Conservation (phyloP, 2,888 invertebrate genomes). For the Tiliacea citrago region DNA sequence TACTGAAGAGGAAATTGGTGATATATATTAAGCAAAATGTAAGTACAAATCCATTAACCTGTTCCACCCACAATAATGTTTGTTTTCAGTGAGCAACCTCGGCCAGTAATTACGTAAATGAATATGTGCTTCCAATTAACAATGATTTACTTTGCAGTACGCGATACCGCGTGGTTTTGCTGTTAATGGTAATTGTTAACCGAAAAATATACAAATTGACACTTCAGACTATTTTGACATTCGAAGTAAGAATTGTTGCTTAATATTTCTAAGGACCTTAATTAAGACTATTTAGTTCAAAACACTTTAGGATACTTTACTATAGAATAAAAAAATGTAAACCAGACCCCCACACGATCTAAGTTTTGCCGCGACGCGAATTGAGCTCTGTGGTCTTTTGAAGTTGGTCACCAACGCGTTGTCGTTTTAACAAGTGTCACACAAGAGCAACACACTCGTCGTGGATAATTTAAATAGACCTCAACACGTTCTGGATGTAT, state of each 20-base stretch:
- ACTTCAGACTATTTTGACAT: neutral
- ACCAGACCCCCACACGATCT: conserved; percentile 1
- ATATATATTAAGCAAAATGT: conserved; percentile 85
- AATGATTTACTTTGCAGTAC: conserved; percentile 48
- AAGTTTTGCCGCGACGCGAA: neutral
- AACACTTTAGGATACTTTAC: neutral
- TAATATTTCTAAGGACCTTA: neutral
- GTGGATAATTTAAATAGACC: neutral
- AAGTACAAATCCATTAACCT: conserved; percentile 70
- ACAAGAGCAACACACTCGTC: neutral
- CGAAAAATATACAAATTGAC: conserved; percentile 1
- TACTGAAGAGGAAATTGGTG: conserved; percentile 78
- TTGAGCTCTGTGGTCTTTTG: neutral
- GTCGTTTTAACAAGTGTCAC: conserved; percentile 4
- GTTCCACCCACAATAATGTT: conserved; percentile 19
- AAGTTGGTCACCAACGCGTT: conserved; percentile 10
- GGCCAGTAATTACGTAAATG: conserved; percentile 44
- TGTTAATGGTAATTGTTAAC: conserved; percentile 28
- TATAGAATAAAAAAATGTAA: neutral
- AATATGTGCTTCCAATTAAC: conserved; percentile 49
- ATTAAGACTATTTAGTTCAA: neutral
- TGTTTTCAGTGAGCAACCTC: conserved; percentile 32
- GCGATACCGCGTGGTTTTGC: conserved; percentile 34
- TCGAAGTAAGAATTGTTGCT: neutral
- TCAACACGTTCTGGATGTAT: neutral